A percentile compares a stretch with the other conserved stretches of the same genome.
phyloP scores from a whole-genome alignment of 2,888 invertebrate species.

The Euplagia quadripunctaria region DNA sequence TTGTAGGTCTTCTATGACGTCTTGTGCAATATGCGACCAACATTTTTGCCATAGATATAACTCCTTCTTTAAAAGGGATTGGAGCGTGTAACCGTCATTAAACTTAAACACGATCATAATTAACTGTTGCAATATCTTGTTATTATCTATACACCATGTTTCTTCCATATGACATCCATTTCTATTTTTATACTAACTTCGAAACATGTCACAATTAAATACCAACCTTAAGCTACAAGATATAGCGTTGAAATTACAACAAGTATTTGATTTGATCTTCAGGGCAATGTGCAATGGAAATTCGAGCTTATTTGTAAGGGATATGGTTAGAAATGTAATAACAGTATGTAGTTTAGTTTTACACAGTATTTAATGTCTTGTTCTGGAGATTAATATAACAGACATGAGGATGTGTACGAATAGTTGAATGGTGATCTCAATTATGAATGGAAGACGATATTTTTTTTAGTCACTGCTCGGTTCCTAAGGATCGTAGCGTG shows the following conservation, averaged over 20 bases:
- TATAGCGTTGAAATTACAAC: conserved; percentile 3
- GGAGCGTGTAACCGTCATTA: not conserved
- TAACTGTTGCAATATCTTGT: conserved; percentile 16
- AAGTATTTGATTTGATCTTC: not conserved
- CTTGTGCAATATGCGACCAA: too few relatives aligned
- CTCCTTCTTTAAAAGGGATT: not conserved
- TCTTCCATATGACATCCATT: conserved; percentile 29
- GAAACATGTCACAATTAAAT: not conserved
- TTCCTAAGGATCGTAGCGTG: not conserved
- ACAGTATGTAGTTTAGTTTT: not conserved
- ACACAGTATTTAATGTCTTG: not conserved
- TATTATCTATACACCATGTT: conserved; percentile 36
- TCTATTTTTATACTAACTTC: conserved; percentile 32
- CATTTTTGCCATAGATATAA: too few relatives aligned
- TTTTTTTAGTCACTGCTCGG: not conserved
- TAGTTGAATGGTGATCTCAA: conserved; percentile 8
- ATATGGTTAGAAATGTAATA: not conserved
- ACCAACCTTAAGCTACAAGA: not conserved
- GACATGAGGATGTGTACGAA: conserved; percentile 11
- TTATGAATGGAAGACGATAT: not conserved
- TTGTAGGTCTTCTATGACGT: too few relatives aligned
- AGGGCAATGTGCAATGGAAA: not conserved
- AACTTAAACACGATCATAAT: not conserved
- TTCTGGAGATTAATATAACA: conserved; percentile 10
- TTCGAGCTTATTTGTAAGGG: not conserved